These are phyloP conservation scores for Oryzias woworae DNA, from an alignment of 2,113 vertebrate genomes.

Conservation along the genomic window DNA sequence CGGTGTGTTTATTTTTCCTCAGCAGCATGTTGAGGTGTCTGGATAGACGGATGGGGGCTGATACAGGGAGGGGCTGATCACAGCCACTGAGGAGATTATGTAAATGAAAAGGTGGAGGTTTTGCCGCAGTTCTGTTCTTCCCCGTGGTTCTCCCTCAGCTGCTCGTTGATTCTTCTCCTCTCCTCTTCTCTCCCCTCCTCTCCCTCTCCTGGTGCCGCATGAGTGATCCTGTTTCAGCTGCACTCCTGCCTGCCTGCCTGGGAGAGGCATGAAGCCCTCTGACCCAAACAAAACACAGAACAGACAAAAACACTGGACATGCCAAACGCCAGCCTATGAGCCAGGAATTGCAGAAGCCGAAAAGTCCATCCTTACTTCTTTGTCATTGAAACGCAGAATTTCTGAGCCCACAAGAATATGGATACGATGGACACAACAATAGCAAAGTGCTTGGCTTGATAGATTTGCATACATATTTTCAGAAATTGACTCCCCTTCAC, in stretches of 20 bases:
- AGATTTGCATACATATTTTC: neutral
- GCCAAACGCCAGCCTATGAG: conserved; percentile 46
- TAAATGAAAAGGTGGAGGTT: conserved; percentile 58
- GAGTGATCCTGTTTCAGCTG: conserved; percentile 65
- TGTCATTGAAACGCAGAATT: conserved; percentile 9
- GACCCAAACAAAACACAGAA: conserved; percentile 51
- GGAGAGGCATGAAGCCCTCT: conserved; percentile 47
- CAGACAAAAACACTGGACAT: conserved; percentile 45
- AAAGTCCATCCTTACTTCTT: conserved; percentile 11
- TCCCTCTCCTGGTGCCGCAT: conserved; percentile 44
- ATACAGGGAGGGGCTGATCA: conserved; percentile 10
- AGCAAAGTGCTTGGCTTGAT: conserved; percentile 8
- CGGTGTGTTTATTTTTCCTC: conserved; percentile 14
- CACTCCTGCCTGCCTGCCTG: conserved; percentile 49
- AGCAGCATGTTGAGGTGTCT: conserved; percentile 31
- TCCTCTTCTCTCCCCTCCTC: conserved; percentile 26
- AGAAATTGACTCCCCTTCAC: neutral
- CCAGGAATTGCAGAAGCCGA: conserved; percentile 28
- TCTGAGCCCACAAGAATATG: neutral
- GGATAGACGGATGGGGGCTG: conserved; percentile 16
- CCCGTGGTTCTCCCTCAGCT: conserved; percentile 39
- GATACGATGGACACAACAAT: conserved; percentile 12
- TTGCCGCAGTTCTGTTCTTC: conserved; percentile 55
- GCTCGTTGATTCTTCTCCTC: conserved; percentile 26
- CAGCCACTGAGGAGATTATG: conserved; percentile 49